A percentile compares a stretch with the other conserved stretches of the same genome.
Conservation (phyloP, 2,888 invertebrate genomes). For the Melieria crassipennis region DNA sequence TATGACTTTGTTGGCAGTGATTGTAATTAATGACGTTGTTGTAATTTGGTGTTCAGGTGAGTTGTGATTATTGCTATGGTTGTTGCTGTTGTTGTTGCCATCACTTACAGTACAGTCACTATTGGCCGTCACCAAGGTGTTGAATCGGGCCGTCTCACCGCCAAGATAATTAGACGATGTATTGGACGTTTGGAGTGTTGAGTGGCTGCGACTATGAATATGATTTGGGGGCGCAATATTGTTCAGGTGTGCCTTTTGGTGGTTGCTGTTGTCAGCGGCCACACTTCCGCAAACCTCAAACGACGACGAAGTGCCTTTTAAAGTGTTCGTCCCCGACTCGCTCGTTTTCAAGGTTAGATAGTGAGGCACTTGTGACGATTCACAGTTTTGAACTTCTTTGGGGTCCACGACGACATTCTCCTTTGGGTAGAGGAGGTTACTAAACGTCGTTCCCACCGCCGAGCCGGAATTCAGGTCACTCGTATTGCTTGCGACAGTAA, state of each 20-base stretch:
- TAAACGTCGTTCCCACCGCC: conserved; percentile 45
- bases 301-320: not conserved
- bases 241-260: not conserved
- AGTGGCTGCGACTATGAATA: conserved; percentile 17
- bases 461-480: conserved; percentile 36
- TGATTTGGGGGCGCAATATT: too few species aligned
- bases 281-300: not conserved
- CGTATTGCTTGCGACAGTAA: conserved; percentile 30
- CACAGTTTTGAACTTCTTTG: conserved; percentile 29
- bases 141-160: conserved; percentile 39
- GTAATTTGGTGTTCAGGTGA: not conserved
- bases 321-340: not conserved
- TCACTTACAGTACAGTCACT: conserved; percentile 41
- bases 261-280: not conserved
- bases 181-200: conserved; percentile 27
- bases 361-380: conserved; percentile 19
- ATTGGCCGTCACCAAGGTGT: conserved; percentile 42
- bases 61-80: conserved; percentile 33
- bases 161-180: conserved; percentile 25
- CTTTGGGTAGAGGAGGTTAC: conserved; percentile 45
- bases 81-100: conserved; percentile 40
- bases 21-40: conserved; percentile 9
- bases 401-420: conserved; percentile 26
- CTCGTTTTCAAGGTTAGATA: conserved; percentile 35
- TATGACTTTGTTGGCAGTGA: conserved; percentile 9